Base-by-base conservation (phyloP, 2,113 vertebrate genomes). In the Trachemys scripta region DNA sequence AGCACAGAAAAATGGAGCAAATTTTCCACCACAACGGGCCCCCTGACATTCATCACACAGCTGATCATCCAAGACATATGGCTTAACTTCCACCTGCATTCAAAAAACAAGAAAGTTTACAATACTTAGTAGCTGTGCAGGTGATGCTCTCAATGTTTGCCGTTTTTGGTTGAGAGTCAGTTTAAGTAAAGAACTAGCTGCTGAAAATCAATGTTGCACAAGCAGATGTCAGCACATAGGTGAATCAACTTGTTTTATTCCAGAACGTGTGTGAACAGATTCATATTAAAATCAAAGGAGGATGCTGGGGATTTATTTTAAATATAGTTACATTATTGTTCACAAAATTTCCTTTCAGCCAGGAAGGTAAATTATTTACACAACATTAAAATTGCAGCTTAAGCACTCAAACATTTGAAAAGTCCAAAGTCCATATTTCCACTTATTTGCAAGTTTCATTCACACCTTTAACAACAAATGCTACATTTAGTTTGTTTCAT, bases 11-110 rank as follows among this genome's bases (percentile, higher is more conserved):
- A 99, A 99, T 69, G 99, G 99, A 92, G 99, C 99, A 88, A 99
- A 99, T 97, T 99, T 99, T 54, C 99, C 99, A 97, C 99, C 99
- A 16, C 99, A 99, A 96, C 99, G 99, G 90, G 99, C 99, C 97
- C 99, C 99, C 98, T 99, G 99, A 98, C 99, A 99, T 98, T 99
- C 99, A 93, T 99, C 99, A 95, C 99, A 99, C 98, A 99, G 99
- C 98, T 99, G 99, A 98, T 99, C 99, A 94, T 99, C 99, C 99
- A 99, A 96, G 97, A 99, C 99, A 98, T 99, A 99, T 99, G 99
- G 99, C 99, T 99, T 99, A 98, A 99, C 99, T 99, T 99, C 99
- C 99, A 99, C 99, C 99, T 99, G 98, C 22, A 35, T 96, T 69
- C 89, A 89, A 85, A 96, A 59, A 92, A 98, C 85, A 79, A 89